Percentiles rank a stretch among this genome's conserved stretches.
Conservation (phyloP, 2,888 invertebrate genomes). For the Eledona agricola region DNA sequence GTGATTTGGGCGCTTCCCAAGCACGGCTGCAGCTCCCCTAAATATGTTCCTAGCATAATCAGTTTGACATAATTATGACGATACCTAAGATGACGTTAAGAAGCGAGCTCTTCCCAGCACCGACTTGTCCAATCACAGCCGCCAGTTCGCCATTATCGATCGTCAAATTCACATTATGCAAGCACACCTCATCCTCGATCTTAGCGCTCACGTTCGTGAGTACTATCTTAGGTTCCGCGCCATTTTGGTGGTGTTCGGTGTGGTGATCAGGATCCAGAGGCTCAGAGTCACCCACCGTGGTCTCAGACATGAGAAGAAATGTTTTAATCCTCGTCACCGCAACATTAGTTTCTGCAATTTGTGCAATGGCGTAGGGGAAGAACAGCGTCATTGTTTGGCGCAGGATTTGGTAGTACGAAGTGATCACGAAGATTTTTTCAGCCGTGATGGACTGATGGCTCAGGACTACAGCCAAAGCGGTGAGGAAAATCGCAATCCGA, state of each 20-base stretch:
- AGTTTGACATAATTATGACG: no score
- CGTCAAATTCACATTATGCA: constrained; percentile 62
- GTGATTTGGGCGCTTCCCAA: constrained; percentile 60
- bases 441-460: constrained; percentile 62
- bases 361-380: constrained; percentile 70
- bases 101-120: constrained; percentile 70
- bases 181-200: constrained; percentile 55
- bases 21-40: constrained; percentile 62
- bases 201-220: constrained; percentile 44
- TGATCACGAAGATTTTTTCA: constrained; percentile 65
- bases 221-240: constrained; percentile 25
- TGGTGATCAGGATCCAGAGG: constrained; percentile 47
- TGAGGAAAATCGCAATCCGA: constrained; percentile 75
- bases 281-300: constrained; percentile 52
- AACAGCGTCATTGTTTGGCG: constrained; percentile 69
- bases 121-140: constrained; percentile 73
- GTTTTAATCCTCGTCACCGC: constrained; percentile 62
- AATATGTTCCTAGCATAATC: no score
- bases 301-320: constrained; percentile 53
- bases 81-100: constrained; percentile 62
- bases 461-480: constrained; percentile 67
- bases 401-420: constrained; percentile 71
- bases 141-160: constrained; percentile 62
- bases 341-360: constrained; percentile 67
- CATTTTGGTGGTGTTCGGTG: not conserved